phyloP scores from a whole-genome alignment of 64 coral and sea anemone species.

The Anthopleura sola region DNA sequence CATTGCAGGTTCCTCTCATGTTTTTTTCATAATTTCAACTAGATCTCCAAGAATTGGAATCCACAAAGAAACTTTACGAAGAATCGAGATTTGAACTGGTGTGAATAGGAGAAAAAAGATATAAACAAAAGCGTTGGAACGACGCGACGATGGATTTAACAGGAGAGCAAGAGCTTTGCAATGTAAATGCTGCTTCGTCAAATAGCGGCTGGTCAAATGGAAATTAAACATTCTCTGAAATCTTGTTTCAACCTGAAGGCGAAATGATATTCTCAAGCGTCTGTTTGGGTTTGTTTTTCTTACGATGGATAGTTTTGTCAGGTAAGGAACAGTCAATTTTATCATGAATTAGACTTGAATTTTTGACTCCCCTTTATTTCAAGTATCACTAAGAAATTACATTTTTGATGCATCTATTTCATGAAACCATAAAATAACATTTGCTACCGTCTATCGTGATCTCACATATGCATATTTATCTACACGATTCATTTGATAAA shows the following conservation, averaged over 20 bases:
- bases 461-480: too few species aligned
- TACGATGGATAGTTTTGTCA: neutral
- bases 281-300: neutral
- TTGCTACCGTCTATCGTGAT: too few species aligned
- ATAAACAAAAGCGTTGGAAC: neutral
- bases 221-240: neutral
- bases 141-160: neutral
- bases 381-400: too few species aligned
- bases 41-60: neutral
- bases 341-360: neutral
- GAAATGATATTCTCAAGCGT: neutral
- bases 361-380: too few species aligned
- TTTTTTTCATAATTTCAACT: neutral
- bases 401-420: too few species aligned
- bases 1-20: neutral
- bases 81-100: neutral
- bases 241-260: neutral
- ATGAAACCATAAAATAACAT: too few species aligned
- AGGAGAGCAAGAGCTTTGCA: neutral
- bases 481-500: too few species aligned
- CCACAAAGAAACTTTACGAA: neutral
- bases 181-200: neutral
- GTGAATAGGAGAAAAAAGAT: neutral
- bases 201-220: neutral
- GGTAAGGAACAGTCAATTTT: neutral